A percentile compares a stretch with the other conserved stretches of the same genome.
Conservation (phyloP, 2,888 invertebrate species). For the Gisinianus flammeolus region DNA sequence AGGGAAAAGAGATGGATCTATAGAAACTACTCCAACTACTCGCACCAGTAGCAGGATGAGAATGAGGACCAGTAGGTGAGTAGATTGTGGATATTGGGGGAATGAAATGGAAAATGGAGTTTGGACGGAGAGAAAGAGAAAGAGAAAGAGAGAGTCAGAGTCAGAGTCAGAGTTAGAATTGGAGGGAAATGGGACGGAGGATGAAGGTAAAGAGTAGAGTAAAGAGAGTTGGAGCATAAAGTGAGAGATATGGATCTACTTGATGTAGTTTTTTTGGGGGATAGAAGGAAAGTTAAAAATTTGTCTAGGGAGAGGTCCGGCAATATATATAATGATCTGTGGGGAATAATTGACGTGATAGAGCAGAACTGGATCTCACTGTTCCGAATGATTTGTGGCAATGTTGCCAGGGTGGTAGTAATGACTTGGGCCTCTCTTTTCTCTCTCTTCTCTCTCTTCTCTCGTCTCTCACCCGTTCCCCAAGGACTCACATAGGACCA, state of each 20-base stretch:
- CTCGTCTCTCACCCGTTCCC: constrained; percentile 31
- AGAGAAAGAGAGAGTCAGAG: background rate
- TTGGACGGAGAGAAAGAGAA: constrained; percentile 14
- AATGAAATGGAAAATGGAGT: background rate
- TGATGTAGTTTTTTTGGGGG: constrained; percentile 38
- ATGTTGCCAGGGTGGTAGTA: constrained; percentile 42
- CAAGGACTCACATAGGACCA: constrained; percentile 48
- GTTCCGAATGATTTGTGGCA: constrained; percentile 50
- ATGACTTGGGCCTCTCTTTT: constrained; percentile 42
- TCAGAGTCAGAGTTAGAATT: background rate
- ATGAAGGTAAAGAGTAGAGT: constrained; percentile 25
- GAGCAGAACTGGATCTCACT: constrained; percentile 36
- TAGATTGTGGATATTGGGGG: background rate
- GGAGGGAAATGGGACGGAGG: constrained; percentile 21
- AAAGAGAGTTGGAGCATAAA: constrained; percentile 32
- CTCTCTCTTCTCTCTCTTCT: background rate
- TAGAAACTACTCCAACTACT: background rate
- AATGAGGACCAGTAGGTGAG: background rate
- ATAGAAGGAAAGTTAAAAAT: constrained; percentile 48
- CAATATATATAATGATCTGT: constrained; percentile 57
- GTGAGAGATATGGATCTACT: constrained; percentile 44
- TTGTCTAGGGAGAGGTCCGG: constrained; percentile 49
- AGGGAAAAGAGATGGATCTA: constrained; percentile 11
- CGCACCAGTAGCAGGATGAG: background rate
- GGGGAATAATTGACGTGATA: constrained; percentile 46